Percentiles rank a stretch among this genome's conserved stretches.
These are phyloP conservation scores for Dicentrarchus labrax DNA, from an alignment of 2,113 vertebrate genomes.

Conservation along the genomic window DNA sequence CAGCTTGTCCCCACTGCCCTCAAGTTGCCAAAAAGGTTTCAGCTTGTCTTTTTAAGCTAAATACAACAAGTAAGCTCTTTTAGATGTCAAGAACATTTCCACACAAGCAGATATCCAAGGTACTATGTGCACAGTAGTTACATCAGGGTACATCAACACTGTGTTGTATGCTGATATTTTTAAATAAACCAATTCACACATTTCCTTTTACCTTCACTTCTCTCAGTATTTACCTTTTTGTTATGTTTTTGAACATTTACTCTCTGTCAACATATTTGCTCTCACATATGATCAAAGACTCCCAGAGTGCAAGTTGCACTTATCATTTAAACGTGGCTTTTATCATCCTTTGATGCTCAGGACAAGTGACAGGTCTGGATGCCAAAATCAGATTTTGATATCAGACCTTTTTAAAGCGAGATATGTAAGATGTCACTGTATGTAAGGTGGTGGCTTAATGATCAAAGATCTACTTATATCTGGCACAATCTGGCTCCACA, in stretches of 20 bases:
- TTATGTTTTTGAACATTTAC: not conserved
- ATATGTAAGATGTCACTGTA: not conserved
- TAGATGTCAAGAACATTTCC: not conserved
- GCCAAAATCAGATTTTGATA: not conserved
- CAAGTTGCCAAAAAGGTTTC: too few species aligned
- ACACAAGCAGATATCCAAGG: not conserved
- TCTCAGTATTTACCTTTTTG: not conserved
- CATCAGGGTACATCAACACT: not conserved
- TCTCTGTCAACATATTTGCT: not conserved
- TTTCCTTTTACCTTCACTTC: not conserved
- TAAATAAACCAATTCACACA: not conserved
- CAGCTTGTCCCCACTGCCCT: too few species aligned
- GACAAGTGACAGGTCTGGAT: not conserved
- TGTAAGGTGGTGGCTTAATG: not conserved
- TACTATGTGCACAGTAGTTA: not conserved
- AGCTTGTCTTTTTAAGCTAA: too few species aligned
- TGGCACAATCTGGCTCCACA: not conserved
- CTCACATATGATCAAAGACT: slow-evolving; percentile 26
- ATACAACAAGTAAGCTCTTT: too few species aligned
- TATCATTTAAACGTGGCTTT: slow-evolving; percentile 22
- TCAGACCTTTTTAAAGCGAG: slow-evolving; percentile 14
- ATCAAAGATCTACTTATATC: slow-evolving; percentile 8
- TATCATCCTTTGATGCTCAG: not conserved
- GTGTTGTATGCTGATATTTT: not conserved
- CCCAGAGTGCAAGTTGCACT: not conserved